Conservation (phyloP, 1,140 invertebrate genomes). For the Euura lappo region DNA sequence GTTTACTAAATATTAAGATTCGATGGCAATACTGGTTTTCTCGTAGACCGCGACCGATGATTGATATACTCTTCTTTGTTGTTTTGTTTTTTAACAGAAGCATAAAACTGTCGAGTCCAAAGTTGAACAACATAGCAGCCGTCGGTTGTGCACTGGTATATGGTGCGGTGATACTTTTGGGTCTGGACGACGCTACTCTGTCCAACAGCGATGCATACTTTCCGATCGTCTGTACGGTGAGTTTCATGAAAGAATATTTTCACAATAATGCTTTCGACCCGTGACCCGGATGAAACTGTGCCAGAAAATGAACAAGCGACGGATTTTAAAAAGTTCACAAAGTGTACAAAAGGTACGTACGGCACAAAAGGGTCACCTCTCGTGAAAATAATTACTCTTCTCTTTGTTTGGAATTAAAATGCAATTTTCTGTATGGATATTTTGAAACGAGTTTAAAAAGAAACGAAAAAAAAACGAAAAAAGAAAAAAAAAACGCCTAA, state of each 20-base stretch:
- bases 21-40: not conserved
- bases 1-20: constrained; percentile 7
- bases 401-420: too few relatives aligned
- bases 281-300: too few relatives aligned
- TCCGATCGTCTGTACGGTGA: constrained; percentile 85
- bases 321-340: too few relatives aligned
- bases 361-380: too few relatives aligned
- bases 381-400: too few relatives aligned
- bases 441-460: too few relatives aligned
- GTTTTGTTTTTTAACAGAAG: constrained; percentile 60
- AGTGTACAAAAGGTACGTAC: too few relatives aligned
- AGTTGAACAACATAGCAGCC: constrained; percentile 95
- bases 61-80: not conserved
- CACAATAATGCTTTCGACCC: not conserved
- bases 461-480: too few relatives aligned
- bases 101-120: constrained; percentile 94
- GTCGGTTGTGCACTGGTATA: constrained; percentile 94
- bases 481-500: too few relatives aligned
- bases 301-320: too few relatives aligned
- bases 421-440: too few relatives aligned
- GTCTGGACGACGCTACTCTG: constrained; percentile 82
- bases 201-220: constrained; percentile 72
- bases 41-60: not conserved
- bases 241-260: constrained; percentile 43
- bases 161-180: constrained; percentile 88